These are phyloP conservation scores for Andrena dorsata DNA, from an alignment of 2,888 invertebrate species.

Conservation along the genomic window DNA sequence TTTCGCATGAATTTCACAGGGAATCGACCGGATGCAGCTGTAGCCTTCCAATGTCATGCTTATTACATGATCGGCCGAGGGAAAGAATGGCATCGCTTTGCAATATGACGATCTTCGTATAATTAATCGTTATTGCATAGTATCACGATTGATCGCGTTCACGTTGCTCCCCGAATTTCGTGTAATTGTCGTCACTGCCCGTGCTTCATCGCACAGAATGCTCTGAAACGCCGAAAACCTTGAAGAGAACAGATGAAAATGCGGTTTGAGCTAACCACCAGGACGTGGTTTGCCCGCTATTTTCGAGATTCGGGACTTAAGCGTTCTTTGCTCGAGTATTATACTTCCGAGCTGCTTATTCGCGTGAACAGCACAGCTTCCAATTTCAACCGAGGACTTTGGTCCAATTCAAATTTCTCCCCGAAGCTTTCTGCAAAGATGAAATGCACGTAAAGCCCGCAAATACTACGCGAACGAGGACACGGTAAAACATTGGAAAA, in stretches of 20 bases:
- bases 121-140: not conserved
- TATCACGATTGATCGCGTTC: not conserved
- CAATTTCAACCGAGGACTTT: no score
- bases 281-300: no score
- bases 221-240: not conserved
- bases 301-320: no score
- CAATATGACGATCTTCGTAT: slow-evolving; percentile 8
- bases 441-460: no score
- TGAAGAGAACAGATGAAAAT: not conserved
- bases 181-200: not conserved
- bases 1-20: slow-evolving; percentile 16
- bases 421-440: no score
- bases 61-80: not conserved
- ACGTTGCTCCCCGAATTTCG: not conserved
- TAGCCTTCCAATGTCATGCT: not conserved
- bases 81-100: not conserved
- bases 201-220: not conserved
- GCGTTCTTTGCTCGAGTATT: no score
- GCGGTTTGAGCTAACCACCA: no score
- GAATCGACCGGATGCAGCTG: not conserved
- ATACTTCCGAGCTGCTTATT: no score
- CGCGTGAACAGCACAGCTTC: no score
- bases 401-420: no score
- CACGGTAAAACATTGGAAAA: not conserved
- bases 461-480: not conserved